Conservation (phyloP, 2,113 vertebrate species). For the Odontesthes bonariensis region DNA sequence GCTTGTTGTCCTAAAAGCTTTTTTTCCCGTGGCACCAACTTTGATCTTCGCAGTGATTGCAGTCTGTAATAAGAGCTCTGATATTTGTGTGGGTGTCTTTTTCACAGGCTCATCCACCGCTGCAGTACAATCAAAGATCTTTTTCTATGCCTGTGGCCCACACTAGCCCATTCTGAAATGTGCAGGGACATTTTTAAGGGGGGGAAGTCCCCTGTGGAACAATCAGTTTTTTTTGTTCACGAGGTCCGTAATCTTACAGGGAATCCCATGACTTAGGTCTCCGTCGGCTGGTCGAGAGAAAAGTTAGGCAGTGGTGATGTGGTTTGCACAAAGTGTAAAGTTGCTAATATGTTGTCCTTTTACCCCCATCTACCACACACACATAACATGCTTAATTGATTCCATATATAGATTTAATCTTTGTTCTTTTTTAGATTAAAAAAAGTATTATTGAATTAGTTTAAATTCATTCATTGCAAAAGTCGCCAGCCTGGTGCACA, state of each 20-base stretch:
- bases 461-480: too few species aligned
- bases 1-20: too few species aligned
- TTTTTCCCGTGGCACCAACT: too few species aligned
- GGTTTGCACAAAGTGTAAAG: conserved; percentile 4
- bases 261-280: conserved; percentile 83
- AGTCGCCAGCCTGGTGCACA: not conserved
- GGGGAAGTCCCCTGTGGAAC: conserved; percentile 53
- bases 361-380: not conserved
- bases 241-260: conserved; percentile 69
- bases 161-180: conserved; percentile 25
- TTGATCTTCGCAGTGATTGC: not conserved
- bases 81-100: not conserved
- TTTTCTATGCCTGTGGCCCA: conserved; percentile 26
- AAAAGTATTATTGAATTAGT: too few species aligned
- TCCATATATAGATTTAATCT: too few species aligned
- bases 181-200: conserved; percentile 40
- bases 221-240: conserved; percentile 75
- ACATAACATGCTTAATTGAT: not conserved
- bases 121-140: not conserved
- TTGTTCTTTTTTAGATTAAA: not conserved
- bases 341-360: not conserved
- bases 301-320: conserved; percentile 14
- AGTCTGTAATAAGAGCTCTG: not conserved
- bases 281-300: conserved; percentile 45
- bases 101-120: not conserved